Evolutionary conservation across 2,888 invertebrate genomes (phyloP).

Genomic region (Hyposoter didymator): DNA sequence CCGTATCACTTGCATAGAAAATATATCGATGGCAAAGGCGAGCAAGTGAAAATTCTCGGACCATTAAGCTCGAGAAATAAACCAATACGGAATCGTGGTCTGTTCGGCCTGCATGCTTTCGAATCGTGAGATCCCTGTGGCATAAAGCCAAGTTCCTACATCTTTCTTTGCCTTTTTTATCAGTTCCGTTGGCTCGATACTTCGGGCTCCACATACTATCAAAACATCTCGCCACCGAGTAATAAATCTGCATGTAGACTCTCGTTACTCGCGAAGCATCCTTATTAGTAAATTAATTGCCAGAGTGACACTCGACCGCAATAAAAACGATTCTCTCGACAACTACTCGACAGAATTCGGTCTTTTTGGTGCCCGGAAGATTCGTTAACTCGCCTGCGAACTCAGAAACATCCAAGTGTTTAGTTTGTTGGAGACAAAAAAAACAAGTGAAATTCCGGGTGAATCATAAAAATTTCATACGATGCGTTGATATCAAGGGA

Average conservation of each 20-base stretch:
- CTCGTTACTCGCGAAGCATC: not conserved
- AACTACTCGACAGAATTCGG: not conserved
- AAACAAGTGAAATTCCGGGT: not conserved
- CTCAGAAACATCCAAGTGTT: not conserved
- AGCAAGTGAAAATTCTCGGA: conserved; percentile 60
- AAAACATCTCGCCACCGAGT: not conserved
- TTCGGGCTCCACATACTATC: not conserved
- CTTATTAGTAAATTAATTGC: not conserved
- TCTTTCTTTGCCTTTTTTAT: conserved; percentile 6
- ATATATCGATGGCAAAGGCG: conserved; percentile 50
- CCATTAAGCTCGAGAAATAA: conserved; percentile 69
- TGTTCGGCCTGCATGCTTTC: conserved; percentile 54
- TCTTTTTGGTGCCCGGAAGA: too few relatives aligned
- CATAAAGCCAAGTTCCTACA: conserved; percentile 53
- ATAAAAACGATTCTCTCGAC: too few relatives aligned
- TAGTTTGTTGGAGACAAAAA: not conserved
- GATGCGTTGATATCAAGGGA: conserved; percentile 35
- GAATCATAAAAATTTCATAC: conserved; percentile 10
- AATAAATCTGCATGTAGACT: not conserved
- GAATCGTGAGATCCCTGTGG: conserved; percentile 56
- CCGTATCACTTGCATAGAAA: conserved; percentile 38
- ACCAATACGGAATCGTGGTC: conserved; percentile 72
- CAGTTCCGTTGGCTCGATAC: not conserved
- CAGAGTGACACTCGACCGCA: not conserved
- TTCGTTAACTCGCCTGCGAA: too few relatives aligned